phyloP scores from a whole-genome alignment of 2,888 invertebrate genomes.

The Pristionchus fissidentatus region DNA sequence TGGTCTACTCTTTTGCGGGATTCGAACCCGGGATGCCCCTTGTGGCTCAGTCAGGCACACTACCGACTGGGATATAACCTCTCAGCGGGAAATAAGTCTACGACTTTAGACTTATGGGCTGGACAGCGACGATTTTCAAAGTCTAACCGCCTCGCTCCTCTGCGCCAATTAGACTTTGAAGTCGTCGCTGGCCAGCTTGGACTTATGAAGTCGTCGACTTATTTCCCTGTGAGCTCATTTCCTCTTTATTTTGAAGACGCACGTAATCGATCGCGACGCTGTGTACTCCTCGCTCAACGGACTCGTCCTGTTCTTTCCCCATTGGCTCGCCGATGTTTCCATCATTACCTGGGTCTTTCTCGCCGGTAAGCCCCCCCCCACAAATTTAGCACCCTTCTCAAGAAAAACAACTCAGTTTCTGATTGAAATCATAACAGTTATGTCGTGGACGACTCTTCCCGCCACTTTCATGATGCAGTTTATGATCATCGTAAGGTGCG shows the following conservation, averaged over 20 bases:
- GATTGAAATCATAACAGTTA: background rate
- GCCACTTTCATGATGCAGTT: slow-evolving; percentile 4
- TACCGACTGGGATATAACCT: no score
- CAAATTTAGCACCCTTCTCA: background rate
- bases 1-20: no score
- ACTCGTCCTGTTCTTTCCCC: background rate
- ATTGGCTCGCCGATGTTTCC: background rate
- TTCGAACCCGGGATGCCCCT: no score
- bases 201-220: background rate
- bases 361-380: background rate
- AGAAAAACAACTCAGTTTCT: background rate
- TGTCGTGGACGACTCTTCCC: background rate
- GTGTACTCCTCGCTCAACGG: slow-evolving; percentile 28
- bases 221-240: background rate
- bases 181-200: no score
- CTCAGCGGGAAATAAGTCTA: no score
- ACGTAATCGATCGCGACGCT: slow-evolving; percentile 3
- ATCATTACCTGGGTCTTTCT: slow-evolving; percentile 1
- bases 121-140: no score
- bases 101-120: no score
- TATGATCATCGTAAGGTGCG: slow-evolving; percentile 24
- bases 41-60: no score
- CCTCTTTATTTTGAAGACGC: background rate
- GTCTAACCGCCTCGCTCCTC: no score
- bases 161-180: no score